Evolutionary conservation across 1,140 invertebrate species (phyloP).

Genomic region (Branchinecta lindahli): DNA sequence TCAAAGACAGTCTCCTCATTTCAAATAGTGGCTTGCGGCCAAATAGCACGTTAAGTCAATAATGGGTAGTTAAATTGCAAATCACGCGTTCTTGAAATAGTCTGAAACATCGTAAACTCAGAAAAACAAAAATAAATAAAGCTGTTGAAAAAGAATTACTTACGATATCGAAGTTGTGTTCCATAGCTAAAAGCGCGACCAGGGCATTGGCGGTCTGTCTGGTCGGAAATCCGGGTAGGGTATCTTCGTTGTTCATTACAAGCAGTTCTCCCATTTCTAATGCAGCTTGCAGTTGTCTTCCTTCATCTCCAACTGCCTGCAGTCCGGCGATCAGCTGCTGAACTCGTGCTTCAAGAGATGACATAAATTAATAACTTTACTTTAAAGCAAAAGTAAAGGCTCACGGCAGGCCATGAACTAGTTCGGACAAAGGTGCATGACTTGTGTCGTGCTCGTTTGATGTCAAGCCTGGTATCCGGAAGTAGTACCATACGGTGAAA

Average conservation of each 20-base stretch:
- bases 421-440: neutral
- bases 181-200: slow-evolving; percentile 68
- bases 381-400: neutral
- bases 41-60: no score
- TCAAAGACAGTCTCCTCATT: no score
- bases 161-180: slow-evolving; percentile 97
- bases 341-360: slow-evolving; percentile 39
- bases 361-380: neutral
- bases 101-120: no score
- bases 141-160: slow-evolving; percentile 22
- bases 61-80: no score
- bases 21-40: no score
- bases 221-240: slow-evolving; percentile 89
- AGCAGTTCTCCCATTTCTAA: slow-evolving; percentile 98
- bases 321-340: slow-evolving; percentile 69
- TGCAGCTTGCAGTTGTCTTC: slow-evolving; percentile 88
- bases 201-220: slow-evolving; percentile 93
- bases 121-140: no score
- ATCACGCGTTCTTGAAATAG: no score
- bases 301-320: slow-evolving; percentile 85
- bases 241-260: slow-evolving; percentile 99
- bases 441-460: no score
- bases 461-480: no score
- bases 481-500: no score
- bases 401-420: neutral